Evolutionary conservation across 2,888 invertebrate genomes (phyloP).

Genomic region (Beris chalybata): DNA sequence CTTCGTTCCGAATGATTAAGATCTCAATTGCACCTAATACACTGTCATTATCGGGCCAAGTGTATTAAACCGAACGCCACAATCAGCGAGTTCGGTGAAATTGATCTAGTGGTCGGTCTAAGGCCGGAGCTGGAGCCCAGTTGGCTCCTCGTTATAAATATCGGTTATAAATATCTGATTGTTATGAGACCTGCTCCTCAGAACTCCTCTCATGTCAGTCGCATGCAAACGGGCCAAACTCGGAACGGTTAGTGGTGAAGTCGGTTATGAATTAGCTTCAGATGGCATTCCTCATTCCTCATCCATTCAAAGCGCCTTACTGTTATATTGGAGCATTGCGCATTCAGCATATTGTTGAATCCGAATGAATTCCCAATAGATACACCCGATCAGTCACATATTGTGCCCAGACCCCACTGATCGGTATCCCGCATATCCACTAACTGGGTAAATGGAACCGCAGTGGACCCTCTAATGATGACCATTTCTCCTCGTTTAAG

Average conservation of each 20-base stretch:
- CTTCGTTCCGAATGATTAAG: slow-evolving; percentile 24
- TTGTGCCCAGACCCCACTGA: slow-evolving; percentile 21
- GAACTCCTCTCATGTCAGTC: too few relatives aligned
- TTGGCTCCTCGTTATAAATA: slow-evolving; percentile 18
- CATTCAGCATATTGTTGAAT: too few relatives aligned
- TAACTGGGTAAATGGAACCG: slow-evolving; percentile 15
- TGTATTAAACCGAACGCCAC: slow-evolving; percentile 1
- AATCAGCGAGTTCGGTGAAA: slow-evolving; percentile 4
- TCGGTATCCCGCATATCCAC: slow-evolving; percentile 27
- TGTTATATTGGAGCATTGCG: slow-evolving; percentile 19
- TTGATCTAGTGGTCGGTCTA: slow-evolving; percentile 1
- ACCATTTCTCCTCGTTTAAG: slow-evolving; percentile 31
- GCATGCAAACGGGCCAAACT: neutral
- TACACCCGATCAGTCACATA: slow-evolving; percentile 25
- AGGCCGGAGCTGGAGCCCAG: neutral
- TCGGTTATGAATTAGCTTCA: slow-evolving; percentile 24
- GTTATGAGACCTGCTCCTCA: slow-evolving; percentile 14
- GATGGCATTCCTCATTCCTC: slow-evolving; percentile 22
- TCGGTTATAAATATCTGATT: slow-evolving; percentile 22
- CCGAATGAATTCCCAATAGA: slow-evolving; percentile 6
- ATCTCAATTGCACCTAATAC: slow-evolving; percentile 29
- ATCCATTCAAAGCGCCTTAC: slow-evolving; percentile 25
- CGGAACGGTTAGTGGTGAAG: neutral
- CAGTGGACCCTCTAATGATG: slow-evolving; percentile 26
- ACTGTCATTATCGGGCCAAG: slow-evolving; percentile 17